Evolutionary conservation across 2,797 vertebrate species (phyloP), one percentile per base, ranked within the genome.

Genomic region (Eidolon dupreanum): DNA sequence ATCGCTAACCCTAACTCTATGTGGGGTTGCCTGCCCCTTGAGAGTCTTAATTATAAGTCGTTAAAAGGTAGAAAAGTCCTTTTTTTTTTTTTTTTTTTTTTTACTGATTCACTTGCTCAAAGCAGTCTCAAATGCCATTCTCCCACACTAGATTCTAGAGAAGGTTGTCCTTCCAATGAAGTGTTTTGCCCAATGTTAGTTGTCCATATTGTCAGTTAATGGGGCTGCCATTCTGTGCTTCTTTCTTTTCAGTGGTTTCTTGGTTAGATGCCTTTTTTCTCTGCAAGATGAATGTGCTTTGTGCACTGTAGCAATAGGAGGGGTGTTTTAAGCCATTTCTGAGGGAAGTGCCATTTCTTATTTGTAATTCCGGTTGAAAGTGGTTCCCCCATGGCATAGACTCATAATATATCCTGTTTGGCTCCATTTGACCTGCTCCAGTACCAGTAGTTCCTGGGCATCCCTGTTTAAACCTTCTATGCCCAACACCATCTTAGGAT

Each of bases 191-290:
- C 46, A 15, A 20, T 68, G 26, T 8, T 84, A 13, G 1, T 59
- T 79, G 15, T 65, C 38, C 38, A 53, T 8, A 7, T 87, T 59
- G 36, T 63, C 53, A 79, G 33, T 55, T 83, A 94, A 79, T 36
- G 15, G 5, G 38, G 6, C 36, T 84, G 28, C 59, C 31, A 9
- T 84, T 88, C 65, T 90, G 20, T 90, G 43, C 36, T 43, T 93
- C 73, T 90, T 94, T 93, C 43, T 90, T 75, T 57, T 71, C 36
- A 59, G 77, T 51, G 26, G 16, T 74, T 38, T 88, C 51, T 93
- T 84, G 22, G 53, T 61, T 49, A 61, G 41, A 70, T 22, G 10
- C 43, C 8, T 38, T 84, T 81, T 89, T 84, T 75, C 31, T 79
- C 57, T 84, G 36, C 93, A 78, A 77, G 55, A 49, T 53, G 59